Base-by-base conservation (phyloP, 2,888 invertebrate genomes). In the Drosophila vallismaia region DNA sequence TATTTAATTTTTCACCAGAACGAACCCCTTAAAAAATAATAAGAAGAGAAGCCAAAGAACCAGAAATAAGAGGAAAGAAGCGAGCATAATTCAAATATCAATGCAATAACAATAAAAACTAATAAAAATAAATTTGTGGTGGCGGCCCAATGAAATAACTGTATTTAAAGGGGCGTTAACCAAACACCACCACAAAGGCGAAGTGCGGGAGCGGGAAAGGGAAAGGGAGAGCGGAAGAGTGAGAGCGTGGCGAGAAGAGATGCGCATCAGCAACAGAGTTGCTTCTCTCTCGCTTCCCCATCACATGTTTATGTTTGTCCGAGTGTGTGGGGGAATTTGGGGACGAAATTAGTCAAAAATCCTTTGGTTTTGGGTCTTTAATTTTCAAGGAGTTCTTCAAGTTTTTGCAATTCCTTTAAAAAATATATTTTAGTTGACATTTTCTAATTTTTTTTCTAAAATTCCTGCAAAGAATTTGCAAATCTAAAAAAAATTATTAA, bases 91-190 rank as follows among this genome's bases (percentile, higher is more conserved):
- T 86, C 72, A 70, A 86, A 79, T 71, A 88, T 84, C 77, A 80
- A 83, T 86, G 79, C 77, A 79, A 84, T 88, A 82, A 81, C 77
- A 87, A 77, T 74, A 76, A 77, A 83, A 88, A 74, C 79, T 78
- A 83, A 79, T 84, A 89, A 88, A 78, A 83, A 79, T 84, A 89
- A 88, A 78, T 83, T 79, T 88, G 83, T 87, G 89, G 88, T 89
- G 85, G 90, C 88, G 90, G 86, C 87, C 91, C 91, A 91, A 91
- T 91, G 90, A 91, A 92, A 92, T 92, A 91, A 92, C 91, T 91
- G 91, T 91, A 90, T 91, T 92, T 91, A 92, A 91, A 84, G 86
- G 88, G 91, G 92, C 91, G 91, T 91, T 73, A 85, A 82, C 89
- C 89, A 90, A 91, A 91, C 91, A 91, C 91, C 90, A 90, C 77